A percentile compares a stretch with the other conserved stretches of the same genome.
Conservation (phyloP, 2,113 vertebrate species). For the Myotis davidii region DNA sequence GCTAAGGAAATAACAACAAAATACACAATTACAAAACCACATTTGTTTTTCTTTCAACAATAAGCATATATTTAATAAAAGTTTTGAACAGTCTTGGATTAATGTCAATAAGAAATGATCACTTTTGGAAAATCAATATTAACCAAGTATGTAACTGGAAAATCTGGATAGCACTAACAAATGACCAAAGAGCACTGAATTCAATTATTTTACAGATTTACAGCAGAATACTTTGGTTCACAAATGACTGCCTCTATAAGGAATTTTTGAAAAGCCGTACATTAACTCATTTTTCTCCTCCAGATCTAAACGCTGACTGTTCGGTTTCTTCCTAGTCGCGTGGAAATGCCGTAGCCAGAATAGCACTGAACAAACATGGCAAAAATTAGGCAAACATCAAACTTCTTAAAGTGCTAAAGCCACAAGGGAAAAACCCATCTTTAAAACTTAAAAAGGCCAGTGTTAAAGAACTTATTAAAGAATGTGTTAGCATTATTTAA, state of each 20-base stretch:
- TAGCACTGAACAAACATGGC: background rate
- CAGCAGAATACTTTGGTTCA: slow-evolving; percentile 49
- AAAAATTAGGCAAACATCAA: background rate
- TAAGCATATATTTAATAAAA: slow-evolving; percentile 61
- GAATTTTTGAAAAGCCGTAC: background rate
- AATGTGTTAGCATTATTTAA: slow-evolving; percentile 65
- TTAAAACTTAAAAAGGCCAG: slow-evolving; percentile 65
- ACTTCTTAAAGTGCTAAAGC: slow-evolving; percentile 59
- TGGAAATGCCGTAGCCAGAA: background rate
- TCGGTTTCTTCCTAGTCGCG: background rate
- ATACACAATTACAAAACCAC: slow-evolving; percentile 77
- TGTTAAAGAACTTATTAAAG: slow-evolving; percentile 54
- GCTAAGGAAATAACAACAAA: slow-evolving; percentile 70
- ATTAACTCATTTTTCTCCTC: background rate
- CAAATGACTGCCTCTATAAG: background rate
- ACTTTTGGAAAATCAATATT: slow-evolving; percentile 59
- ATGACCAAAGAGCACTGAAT: background rate
- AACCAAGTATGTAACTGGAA: slow-evolving; percentile 14
- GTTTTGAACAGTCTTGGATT: slow-evolving; percentile 72
- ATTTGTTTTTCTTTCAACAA: slow-evolving; percentile 67
- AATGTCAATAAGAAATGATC: slow-evolving; percentile 65
- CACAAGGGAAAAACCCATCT: slow-evolving; percentile 46
- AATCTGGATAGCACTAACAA: background rate
- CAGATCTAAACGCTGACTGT: background rate
- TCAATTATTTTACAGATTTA: slow-evolving; percentile 6